Evolutionary conservation across 2,113 vertebrate species (phyloP).

Genomic region (Hiodon tergisus): DNA sequence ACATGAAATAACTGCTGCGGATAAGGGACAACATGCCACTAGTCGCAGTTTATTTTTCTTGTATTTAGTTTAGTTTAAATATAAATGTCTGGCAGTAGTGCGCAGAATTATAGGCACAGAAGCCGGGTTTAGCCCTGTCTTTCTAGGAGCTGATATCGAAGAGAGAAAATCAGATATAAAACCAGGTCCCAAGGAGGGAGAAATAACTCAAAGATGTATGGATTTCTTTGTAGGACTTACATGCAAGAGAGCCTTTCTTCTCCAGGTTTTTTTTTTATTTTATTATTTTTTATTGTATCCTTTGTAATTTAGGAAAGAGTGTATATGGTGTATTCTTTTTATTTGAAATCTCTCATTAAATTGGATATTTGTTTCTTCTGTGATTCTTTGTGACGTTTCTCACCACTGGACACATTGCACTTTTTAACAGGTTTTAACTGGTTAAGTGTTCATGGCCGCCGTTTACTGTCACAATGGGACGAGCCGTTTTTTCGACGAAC

Average conservation of each 20-base stretch:
- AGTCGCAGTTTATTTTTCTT: conserved; percentile 5
- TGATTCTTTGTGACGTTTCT: conserved; percentile 3
- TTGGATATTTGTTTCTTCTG: conserved; percentile 4
- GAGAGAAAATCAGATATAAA: neutral
- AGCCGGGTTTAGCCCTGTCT: neutral
- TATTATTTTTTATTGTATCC: too few relatives aligned
- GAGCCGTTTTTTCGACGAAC: conserved; percentile 17
- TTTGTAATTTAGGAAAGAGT: neutral
- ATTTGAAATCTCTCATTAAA: neutral
- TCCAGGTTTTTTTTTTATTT: neutral
- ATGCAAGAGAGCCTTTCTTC: neutral
- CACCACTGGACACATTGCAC: neutral
- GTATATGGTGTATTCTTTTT: neutral
- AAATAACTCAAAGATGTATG: neutral
- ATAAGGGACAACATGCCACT: conserved; percentile 11
- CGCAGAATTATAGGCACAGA: conserved; percentile 4
- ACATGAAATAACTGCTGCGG: conserved; percentile 21
- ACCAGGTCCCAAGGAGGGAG: neutral
- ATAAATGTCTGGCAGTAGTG: neutral
- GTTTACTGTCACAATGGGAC: neutral
- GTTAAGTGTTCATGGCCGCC: neutral
- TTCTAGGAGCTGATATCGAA: neutral
- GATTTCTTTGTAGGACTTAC: neutral
- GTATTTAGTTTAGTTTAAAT: conserved; percentile 16
- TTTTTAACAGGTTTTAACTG: neutral